Percentiles rank a stretch among this genome's conserved stretches.
phyloP scores from a whole-genome alignment of 2,888 invertebrate genomes.

The Rugalucina vietnamica region DNA sequence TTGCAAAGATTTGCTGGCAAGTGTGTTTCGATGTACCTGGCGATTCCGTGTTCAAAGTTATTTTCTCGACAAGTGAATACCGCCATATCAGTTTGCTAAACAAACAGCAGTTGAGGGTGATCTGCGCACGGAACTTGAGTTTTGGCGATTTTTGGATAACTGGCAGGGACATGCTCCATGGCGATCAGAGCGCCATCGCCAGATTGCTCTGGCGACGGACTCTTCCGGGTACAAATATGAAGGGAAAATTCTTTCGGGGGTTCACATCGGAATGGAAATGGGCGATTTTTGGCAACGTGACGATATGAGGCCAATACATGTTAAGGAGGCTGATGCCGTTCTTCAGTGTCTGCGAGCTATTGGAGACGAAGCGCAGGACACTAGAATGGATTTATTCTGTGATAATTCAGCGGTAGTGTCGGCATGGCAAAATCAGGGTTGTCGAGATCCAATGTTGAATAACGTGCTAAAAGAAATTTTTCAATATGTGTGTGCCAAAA shows the following conservation, averaged over 20 bases:
- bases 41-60: not conserved
- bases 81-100: not conserved
- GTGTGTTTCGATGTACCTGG: constrained; percentile 9
- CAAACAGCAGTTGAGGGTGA: not conserved
- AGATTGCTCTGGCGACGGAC: not conserved
- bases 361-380: not conserved
- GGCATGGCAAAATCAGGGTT: not conserved
- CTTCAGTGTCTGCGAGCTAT: not conserved
- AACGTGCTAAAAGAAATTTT: not conserved
- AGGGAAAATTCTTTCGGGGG: not conserved
- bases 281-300: not conserved
- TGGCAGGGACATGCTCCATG: not conserved
- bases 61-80: not conserved
- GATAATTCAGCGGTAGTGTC: not conserved
- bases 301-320: not conserved
- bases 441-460: not conserved
- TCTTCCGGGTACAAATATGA: not conserved
- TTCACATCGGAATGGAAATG: not conserved
- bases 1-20: constrained; percentile 15
- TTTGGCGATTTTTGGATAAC: not conserved
- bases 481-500: constrained; percentile 5
- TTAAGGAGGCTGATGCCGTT: not conserved
- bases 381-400: not conserved
- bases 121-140: not conserved
- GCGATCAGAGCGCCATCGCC: not conserved